These are phyloP conservation scores for Drosophila obscura DNA, from an alignment of 1,140 invertebrate species.

Conservation along the genomic window DNA sequence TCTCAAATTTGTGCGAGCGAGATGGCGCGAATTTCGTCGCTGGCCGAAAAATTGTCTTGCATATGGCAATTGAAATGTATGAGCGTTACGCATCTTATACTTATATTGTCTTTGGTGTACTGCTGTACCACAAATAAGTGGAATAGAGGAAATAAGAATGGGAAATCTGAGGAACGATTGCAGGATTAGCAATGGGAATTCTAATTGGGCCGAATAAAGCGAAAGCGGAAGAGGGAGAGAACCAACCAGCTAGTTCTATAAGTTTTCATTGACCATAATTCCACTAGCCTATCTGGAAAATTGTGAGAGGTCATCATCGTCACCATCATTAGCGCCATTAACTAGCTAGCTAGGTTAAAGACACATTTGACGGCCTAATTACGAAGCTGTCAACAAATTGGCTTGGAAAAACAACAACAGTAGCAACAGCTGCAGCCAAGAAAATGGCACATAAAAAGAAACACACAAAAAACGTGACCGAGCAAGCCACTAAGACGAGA, in stretches of 20 bases:
- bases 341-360: constrained; percentile 47
- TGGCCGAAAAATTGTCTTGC: too few relatives aligned
- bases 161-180: too few relatives aligned
- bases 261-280: constrained; percentile 2
- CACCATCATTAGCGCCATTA: constrained; percentile 17
- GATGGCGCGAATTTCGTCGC: too few relatives aligned
- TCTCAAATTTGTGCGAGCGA: too few relatives aligned
- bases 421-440: constrained; percentile 6
- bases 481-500: constrained; percentile 28
- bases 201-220: constrained; percentile 2
- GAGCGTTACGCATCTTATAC: too few relatives aligned
- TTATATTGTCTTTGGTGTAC: too few relatives aligned
- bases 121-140: too few relatives aligned
- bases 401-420: constrained; percentile 18
- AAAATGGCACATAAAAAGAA: constrained; percentile 40
- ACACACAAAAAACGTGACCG: constrained; percentile 67
- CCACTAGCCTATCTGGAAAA: constrained; percentile 10
- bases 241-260: too few relatives aligned
- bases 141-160: too few relatives aligned
- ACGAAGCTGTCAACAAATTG: constrained; percentile 65
- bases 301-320: constrained; percentile 15
- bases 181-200: too few relatives aligned
- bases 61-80: too few relatives aligned
- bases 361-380: constrained; percentile 70
- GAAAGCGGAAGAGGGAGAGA: constrained; percentile 12